These are phyloP conservation scores for Drosophila lacicola DNA, from an alignment of 2,888 invertebrate species.

Conservation along the genomic window DNA sequence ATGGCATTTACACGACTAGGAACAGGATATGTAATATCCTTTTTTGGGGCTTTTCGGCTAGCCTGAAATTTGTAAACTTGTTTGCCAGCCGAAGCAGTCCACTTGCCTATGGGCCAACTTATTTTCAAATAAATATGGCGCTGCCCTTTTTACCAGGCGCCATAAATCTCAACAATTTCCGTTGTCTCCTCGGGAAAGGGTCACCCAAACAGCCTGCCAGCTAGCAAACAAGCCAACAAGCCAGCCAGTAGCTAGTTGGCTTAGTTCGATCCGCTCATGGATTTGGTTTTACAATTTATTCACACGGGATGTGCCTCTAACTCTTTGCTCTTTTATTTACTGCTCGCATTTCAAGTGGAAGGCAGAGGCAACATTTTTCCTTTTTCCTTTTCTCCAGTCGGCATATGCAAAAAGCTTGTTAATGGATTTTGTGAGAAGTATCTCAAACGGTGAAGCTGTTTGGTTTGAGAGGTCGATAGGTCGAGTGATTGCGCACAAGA, in stretches of 20 bases:
- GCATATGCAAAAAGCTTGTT: conserved; percentile 41
- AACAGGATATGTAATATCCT: conserved; percentile 82
- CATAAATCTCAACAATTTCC: conserved; percentile 77
- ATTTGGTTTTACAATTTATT: conserved; percentile 69
- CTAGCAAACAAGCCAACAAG: background rate
- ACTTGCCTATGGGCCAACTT: conserved; percentile 56
- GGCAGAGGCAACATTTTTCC: conserved; percentile 16
- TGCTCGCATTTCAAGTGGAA: conserved; percentile 18
- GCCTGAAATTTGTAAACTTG: conserved; percentile 50
- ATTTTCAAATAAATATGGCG: conserved; percentile 71
- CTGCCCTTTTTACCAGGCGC: conserved; percentile 57
- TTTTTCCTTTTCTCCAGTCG: conserved; percentile 2
- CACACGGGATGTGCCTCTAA: conserved; percentile 46
- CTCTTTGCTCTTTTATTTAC: conserved; percentile 61
- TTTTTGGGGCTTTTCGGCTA: conserved; percentile 37
- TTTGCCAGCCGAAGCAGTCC: conserved; percentile 32
- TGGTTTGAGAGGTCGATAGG: background rate
- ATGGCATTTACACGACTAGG: conserved; percentile 77
- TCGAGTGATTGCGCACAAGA: conserved; percentile 4
- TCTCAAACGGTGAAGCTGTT: conserved; percentile 4
- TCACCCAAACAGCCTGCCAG: conserved; percentile 7
- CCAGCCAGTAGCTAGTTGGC: conserved; percentile 30
- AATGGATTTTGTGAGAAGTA: conserved; percentile 44
- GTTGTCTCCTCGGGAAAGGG: conserved; percentile 49
- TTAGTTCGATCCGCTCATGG: conserved; percentile 50